These are phyloP conservation scores for Rousettus leschenaultii DNA, from an alignment of 2,113 vertebrate species.

Conservation along the genomic window DNA sequence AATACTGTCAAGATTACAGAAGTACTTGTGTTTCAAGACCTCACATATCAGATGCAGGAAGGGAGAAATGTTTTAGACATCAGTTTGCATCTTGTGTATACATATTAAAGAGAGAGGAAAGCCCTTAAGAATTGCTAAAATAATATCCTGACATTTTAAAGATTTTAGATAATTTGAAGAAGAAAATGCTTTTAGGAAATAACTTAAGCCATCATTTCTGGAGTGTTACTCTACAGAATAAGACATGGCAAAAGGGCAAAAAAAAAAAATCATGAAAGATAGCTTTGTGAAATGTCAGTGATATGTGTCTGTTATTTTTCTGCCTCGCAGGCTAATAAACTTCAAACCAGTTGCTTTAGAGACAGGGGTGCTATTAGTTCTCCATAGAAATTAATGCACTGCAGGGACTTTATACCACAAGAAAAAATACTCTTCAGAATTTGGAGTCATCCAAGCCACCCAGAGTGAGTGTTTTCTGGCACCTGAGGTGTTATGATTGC, in stretches of 20 bases:
- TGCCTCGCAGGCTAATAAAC: constrained; percentile 77
- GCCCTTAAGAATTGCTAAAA: constrained; percentile 42
- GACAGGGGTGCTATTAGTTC: constrained; percentile 67
- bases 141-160: constrained; percentile 53
- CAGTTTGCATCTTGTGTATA: background rate
- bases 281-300: constrained; percentile 78
- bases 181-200: constrained; percentile 64
- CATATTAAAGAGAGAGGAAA: background rate
- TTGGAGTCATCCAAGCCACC: constrained; percentile 73
- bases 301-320: constrained; percentile 76
- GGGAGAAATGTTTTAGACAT: background rate
- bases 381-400: constrained; percentile 73
- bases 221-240: constrained; percentile 72
- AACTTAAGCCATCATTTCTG: constrained; percentile 52
- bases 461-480: constrained; percentile 77
- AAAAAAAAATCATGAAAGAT: constrained; percentile 71
- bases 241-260: constrained; percentile 62
- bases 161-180: constrained; percentile 45
- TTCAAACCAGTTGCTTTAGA: constrained; percentile 74
- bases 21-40: background rate
- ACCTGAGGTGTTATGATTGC: constrained; percentile 76
- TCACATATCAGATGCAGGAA: background rate
- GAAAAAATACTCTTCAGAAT: constrained; percentile 72
- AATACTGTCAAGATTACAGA: background rate
- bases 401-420: constrained; percentile 66